A percentile compares a stretch with the other conserved stretches of the same genome.
Evolutionary conservation across 2,113 vertebrate genomes (phyloP).

Genomic region (Orcinus orca): DNA sequence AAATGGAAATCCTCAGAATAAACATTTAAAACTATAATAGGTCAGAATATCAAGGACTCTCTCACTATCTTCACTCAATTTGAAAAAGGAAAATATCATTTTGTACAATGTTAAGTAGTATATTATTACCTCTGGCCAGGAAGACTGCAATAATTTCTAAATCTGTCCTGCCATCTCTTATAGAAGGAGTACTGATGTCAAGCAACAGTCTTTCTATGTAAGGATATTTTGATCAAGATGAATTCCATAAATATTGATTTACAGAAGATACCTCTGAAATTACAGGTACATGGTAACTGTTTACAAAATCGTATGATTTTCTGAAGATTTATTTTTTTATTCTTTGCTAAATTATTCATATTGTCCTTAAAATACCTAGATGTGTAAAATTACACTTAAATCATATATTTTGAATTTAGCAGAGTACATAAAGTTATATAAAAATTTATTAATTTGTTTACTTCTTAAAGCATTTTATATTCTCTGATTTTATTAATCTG

Average conservation of each 20-base stretch:
- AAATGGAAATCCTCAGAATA: conserved; percentile 53
- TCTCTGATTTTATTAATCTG: background rate
- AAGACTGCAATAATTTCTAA: background rate
- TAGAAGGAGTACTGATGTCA: background rate
- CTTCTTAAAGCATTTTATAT: background rate
- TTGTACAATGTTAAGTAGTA: background rate
- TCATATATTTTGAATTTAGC: background rate
- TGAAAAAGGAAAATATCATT: conserved; percentile 28
- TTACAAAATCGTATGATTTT: background rate
- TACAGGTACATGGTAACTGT: background rate
- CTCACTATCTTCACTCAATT: conserved; percentile 4
- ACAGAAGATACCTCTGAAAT: conserved; percentile 1
- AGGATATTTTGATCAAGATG: background rate
- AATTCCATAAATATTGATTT: background rate
- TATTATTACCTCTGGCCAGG: background rate
- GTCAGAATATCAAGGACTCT: conserved; percentile 35
- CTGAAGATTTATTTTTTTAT: background rate
- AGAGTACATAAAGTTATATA: background rate
- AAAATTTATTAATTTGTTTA: background rate
- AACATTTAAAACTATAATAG: conserved; percentile 36
- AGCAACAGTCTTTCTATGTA: background rate
- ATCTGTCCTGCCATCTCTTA: background rate
- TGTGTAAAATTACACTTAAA: background rate
- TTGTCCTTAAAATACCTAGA: background rate
- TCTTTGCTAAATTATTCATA: background rate